Conservation (phyloP, 2,113 vertebrate species). For the Corythoichthys haematopterus region DNA sequence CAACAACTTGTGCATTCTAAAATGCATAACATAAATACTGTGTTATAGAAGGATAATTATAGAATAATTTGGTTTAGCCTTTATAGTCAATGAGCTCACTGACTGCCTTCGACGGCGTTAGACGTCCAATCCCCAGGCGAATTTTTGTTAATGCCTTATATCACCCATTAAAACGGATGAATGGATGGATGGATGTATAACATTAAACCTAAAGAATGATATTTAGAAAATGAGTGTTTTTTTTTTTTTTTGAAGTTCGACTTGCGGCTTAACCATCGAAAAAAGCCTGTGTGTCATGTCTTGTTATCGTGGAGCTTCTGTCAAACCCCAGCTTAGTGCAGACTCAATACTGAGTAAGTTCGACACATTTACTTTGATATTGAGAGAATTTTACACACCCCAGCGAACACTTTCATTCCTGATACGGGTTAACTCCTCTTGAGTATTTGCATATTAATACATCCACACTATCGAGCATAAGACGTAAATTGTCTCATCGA, state of each 20-base stretch:
- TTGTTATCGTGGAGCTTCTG: slow-evolving; percentile 47
- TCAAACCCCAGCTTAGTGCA: slow-evolving; percentile 33
- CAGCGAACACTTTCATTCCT: neutral
- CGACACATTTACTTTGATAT: neutral
- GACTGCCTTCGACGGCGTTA: too few relatives aligned
- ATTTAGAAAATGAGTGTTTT: slow-evolving; percentile 52
- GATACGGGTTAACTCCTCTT: neutral
- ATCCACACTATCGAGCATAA: neutral
- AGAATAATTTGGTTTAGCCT: too few relatives aligned
- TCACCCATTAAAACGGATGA: too few relatives aligned
- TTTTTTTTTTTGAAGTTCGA: slow-evolving; percentile 52
- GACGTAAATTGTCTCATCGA: neutral
- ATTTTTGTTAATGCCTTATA: too few relatives aligned
- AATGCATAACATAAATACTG: too few relatives aligned
- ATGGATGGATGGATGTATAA: slow-evolving; percentile 29
- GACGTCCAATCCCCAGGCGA: too few relatives aligned
- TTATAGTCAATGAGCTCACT: too few relatives aligned
- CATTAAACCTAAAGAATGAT: slow-evolving; percentile 49
- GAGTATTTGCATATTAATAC: neutral
- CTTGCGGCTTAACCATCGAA: slow-evolving; percentile 64
- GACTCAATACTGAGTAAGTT: slow-evolving; percentile 21
- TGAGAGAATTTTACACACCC: slow-evolving; percentile 2
- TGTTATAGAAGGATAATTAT: too few relatives aligned
- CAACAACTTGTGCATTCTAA: too few relatives aligned
- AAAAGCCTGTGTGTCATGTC: slow-evolving; percentile 61